These are phyloP conservation scores for Hylaea fasciaria DNA, from an alignment of 2,888 invertebrate species.

Conservation along the genomic window DNA sequence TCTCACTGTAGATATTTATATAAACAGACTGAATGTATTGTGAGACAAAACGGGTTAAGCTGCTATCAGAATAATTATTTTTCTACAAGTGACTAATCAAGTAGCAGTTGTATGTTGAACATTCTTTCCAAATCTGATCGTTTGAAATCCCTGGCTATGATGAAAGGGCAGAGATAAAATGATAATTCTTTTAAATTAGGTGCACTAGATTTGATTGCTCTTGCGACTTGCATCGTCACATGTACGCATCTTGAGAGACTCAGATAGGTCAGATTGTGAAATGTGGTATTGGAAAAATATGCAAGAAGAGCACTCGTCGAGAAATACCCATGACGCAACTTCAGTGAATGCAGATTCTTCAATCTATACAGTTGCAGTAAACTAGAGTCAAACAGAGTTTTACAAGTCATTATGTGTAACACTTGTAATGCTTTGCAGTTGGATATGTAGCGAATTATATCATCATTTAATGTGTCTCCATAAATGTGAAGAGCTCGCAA, in stretches of 20 bases:
- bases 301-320: conserved; percentile 77
- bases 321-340: conserved; percentile 82
- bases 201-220: conserved; percentile 77
- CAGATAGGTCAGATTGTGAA: conserved; percentile 76
- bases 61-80: conserved; percentile 22
- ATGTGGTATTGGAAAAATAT: conserved; percentile 79
- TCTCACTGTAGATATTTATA: conserved; percentile 1
- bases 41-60: conserved; percentile 50
- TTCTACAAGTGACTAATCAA: conserved; percentile 63
- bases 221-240: conserved; percentile 80
- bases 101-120: conserved; percentile 79
- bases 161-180: conserved; percentile 81
- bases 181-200: conserved; percentile 80
- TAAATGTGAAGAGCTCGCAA: conserved; percentile 78
- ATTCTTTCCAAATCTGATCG: conserved; percentile 78
- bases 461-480: conserved; percentile 81
- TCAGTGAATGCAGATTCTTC: conserved; percentile 77
- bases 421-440: conserved; percentile 74
- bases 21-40: conserved; percentile 13
- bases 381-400: conserved; percentile 82
- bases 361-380: conserved; percentile 74
- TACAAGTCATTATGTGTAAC: conserved; percentile 82
- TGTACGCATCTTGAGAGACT: conserved; percentile 80
- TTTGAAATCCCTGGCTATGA: conserved; percentile 76
- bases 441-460: conserved; percentile 75